phyloP scores from a whole-genome alignment of 2,113 vertebrate species.

The Vimba vimba region DNA sequence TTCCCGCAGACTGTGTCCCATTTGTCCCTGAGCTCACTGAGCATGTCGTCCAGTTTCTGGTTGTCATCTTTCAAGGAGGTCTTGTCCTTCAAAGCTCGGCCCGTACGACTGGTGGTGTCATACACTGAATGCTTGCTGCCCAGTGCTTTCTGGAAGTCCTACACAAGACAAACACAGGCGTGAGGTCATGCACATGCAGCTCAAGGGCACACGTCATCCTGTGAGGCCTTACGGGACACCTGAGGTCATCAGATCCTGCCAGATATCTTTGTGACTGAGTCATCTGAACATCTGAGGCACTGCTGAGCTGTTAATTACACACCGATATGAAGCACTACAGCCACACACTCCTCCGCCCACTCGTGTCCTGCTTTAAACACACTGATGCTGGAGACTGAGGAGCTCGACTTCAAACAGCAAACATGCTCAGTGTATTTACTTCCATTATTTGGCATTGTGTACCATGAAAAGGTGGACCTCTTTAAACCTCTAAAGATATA shows the following conservation, averaged over 20 bases:
- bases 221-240: constrained; percentile 4
- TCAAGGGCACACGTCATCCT: constrained; percentile 25
- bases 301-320: constrained; percentile 60
- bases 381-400: constrained; percentile 57
- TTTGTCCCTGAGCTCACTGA: constrained; percentile 95
- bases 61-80: constrained; percentile 90
- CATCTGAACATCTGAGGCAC: constrained; percentile 37
- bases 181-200: constrained; percentile 12
- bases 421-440: background rate
- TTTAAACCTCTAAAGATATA: background rate
- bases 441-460: background rate
- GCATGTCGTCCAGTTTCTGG: constrained; percentile 94
- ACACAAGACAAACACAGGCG: background rate
- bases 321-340: constrained; percentile 31
- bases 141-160: constrained; percentile 97
- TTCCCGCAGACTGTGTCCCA: constrained; percentile 99
- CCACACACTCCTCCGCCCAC: constrained; percentile 61
- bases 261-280: constrained; percentile 17
- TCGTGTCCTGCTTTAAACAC: constrained; percentile 67
- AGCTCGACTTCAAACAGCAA: background rate
- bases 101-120: constrained; percentile 91
- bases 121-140: constrained; percentile 97
- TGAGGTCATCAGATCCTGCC: constrained; percentile 16
- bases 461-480: background rate
- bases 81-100: constrained; percentile 94